A percentile compares a stretch with the other conserved stretches of the same genome.
These are phyloP conservation scores for Ischnus inquisitorius DNA, from an alignment of 2,888 invertebrate species.

Conservation along the genomic window DNA sequence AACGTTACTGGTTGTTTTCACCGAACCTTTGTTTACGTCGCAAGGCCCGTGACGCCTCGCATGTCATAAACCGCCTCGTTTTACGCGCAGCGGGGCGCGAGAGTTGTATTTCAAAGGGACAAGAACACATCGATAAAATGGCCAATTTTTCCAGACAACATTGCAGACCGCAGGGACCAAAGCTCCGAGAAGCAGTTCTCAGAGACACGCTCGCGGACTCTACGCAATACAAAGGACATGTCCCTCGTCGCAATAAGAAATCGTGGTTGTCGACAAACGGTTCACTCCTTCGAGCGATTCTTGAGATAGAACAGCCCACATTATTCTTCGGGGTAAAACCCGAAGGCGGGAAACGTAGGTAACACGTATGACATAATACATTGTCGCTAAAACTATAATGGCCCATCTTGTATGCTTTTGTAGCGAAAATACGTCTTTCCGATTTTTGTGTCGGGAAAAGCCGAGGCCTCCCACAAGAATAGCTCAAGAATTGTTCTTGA, in stretches of 20 bases:
- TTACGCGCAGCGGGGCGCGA: neutral
- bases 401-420: neutral
- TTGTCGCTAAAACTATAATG: neutral
- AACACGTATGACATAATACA: neutral
- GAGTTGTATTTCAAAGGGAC: slow-evolving; percentile 12
- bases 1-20: slow-evolving; percentile 15
- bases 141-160: slow-evolving; percentile 22
- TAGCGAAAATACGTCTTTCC: neutral
- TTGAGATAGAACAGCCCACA: slow-evolving; percentile 18
- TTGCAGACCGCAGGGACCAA: neutral
- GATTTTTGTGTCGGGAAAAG: neutral
- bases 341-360: neutral
- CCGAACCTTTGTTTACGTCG: slow-evolving; percentile 14
- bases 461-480: neutral
- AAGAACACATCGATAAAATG: slow-evolving; percentile 1
- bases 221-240: neutral
- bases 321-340: slow-evolving; percentile 23
- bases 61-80: neutral
- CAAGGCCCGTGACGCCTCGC: neutral
- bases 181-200: neutral
- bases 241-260: slow-evolving; percentile 1
- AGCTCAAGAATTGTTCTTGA: neutral
- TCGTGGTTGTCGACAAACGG: neutral
- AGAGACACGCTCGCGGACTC: neutral
- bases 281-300: slow-evolving; percentile 1